These are phyloP conservation scores for Prunella strophiata DNA, from an alignment of 2,797 vertebrate genomes.

Conservation along the genomic window DNA sequence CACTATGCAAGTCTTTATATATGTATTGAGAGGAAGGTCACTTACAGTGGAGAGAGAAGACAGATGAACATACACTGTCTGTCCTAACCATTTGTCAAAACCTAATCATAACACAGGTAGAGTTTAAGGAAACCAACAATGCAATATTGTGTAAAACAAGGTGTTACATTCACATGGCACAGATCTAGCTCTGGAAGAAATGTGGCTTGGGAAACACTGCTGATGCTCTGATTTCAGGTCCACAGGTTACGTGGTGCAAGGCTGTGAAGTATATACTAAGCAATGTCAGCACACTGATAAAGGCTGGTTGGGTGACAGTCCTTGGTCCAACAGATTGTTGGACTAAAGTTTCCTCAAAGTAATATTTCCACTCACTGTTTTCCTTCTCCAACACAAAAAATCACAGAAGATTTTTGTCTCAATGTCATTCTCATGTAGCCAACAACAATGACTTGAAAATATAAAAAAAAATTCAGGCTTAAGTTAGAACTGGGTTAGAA, in stretches of 20 bases:
- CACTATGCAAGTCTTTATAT: not conserved
- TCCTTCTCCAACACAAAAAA: not conserved
- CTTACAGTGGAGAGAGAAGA: not conserved
- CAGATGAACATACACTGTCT: not conserved
- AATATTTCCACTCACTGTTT: not conserved
- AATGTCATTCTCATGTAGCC: not conserved
- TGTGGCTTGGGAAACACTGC: not conserved
- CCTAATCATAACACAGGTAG: accelerated
- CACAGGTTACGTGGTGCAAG: not conserved
- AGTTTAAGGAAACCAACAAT: not conserved
- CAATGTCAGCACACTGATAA: not conserved
- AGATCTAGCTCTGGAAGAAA: not conserved
- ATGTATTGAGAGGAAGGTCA: not conserved
- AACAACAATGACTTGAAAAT: not conserved
- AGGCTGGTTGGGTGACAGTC: not conserved
- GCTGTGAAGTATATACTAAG: not conserved
- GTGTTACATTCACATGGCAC: not conserved
- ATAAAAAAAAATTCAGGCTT: accelerated
- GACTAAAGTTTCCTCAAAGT: not conserved
- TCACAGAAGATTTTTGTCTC: not conserved
- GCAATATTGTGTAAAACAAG: not conserved
- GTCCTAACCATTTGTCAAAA: not conserved
- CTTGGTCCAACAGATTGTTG: not conserved
- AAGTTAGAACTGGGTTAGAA: not conserved
- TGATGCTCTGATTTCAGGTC: not conserved